Base-by-base conservation (phyloP, 1,140 invertebrate species). In the Leptinotarsa undecemlineata region DNA sequence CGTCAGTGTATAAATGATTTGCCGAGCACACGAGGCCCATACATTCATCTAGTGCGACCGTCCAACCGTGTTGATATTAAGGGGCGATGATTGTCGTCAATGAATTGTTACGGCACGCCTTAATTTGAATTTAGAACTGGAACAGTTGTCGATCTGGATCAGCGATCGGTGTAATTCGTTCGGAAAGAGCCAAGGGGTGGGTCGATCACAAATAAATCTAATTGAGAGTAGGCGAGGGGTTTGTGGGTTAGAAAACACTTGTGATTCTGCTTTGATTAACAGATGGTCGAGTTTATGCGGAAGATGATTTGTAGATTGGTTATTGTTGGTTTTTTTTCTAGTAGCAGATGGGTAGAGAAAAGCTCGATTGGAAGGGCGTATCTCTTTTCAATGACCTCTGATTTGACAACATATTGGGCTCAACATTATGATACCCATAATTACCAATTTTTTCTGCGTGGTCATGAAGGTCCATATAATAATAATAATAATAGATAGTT, bases 11-110 rank as follows among this genome's bases (percentile, higher is more conserved):
- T 57, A 42, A 42, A 57, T 57, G 51, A 57, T 57, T 57, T 57
- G 51, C 51, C 4, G 51, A 42, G 33, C 33, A 42, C n/a, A 57
- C 51, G 4, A 57, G 15, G 51, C n/a, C 5, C 51, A 57, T 57
- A 2, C n/a, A 19, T 15, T 57, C n/a, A 57, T 57, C 51, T 15
- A 57, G 3, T 57, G 51, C 5, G 51, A 57, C 51, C n/a, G n/a
- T 57, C 51, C 51, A 19, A 19, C 15, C 51, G 51, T 19, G 51
- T 57, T 19, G 17, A 57, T 42, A 42, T 57, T 19, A 57, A 57
- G n/a, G 51, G 51, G 51, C 51, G 51, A 42, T 42, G 33, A 57
- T 57, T 57, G 51, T 57, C 51, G n/a, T 57, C n/a, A 19, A 57
- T 19, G 33, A 57, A 57, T 57, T 19, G 51, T 57, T 57, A 57